These are phyloP conservation scores for Papilio elwesi DNA, from an alignment of 2,888 invertebrate species.

Conservation along the genomic window DNA sequence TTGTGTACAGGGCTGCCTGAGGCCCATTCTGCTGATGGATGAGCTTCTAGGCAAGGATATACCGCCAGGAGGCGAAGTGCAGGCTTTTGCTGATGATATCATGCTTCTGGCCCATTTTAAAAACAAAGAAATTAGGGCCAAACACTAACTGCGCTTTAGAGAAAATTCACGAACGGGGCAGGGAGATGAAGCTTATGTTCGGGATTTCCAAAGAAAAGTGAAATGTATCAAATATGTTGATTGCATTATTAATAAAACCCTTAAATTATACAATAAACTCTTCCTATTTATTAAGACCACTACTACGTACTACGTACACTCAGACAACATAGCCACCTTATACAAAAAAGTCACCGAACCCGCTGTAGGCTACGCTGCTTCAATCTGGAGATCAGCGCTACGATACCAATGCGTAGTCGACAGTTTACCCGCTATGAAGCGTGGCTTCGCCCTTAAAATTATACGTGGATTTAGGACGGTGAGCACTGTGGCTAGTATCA, in stretches of 20 bases:
- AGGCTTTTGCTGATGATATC: not conserved
- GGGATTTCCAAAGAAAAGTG: not conserved
- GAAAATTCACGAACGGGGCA: not conserved
- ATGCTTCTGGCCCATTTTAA: not conserved
- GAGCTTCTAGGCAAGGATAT: too few relatives aligned
- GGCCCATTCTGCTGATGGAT: too few relatives aligned
- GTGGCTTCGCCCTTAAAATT: not conserved
- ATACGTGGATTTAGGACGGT: not conserved
- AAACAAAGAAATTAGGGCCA: not conserved
- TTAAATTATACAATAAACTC: too few relatives aligned
- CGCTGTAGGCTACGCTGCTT: not conserved
- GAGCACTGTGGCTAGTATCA: not conserved
- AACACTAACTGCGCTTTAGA: not conserved
- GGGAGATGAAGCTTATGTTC: not conserved
- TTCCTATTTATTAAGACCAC: too few relatives aligned
- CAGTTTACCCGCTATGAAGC: not conserved
- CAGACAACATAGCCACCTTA: not conserved
- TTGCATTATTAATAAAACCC: too few relatives aligned
- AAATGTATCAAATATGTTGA: too few relatives aligned
- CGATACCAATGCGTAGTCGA: not conserved
- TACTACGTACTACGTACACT: not conserved
- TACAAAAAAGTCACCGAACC: not conserved
- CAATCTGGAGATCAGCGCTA: not conserved
- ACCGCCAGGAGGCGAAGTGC: too few relatives aligned
- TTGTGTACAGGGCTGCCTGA: too few relatives aligned